Evolutionary conservation across 2,113 vertebrate species (phyloP).

Genomic region (Haemorhous mexicanus): DNA sequence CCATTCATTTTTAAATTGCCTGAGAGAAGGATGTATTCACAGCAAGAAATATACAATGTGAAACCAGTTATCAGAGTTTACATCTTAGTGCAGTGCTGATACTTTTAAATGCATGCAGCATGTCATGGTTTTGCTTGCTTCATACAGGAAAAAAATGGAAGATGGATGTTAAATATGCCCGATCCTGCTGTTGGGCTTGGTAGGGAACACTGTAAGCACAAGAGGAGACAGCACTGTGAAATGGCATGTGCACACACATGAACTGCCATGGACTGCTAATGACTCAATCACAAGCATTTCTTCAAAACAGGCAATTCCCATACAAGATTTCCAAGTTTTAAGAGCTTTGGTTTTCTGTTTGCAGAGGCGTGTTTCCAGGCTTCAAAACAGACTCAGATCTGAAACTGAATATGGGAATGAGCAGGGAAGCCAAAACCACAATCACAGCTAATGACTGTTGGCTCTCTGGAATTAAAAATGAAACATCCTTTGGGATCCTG

Average conservation of each 20-base stretch:
- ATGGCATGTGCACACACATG: neutral
- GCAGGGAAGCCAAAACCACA: conserved; percentile 31
- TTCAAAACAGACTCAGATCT: neutral
- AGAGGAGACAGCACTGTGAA: neutral
- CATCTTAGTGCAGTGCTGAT: neutral
- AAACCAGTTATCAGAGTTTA: neutral
- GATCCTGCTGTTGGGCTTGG: neutral
- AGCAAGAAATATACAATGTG: neutral
- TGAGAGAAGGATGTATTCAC: neutral
- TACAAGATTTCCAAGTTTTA: neutral
- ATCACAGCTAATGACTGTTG: neutral
- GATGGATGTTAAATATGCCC: neutral
- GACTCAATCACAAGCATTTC: neutral
- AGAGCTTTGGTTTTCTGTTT: conserved; percentile 28
- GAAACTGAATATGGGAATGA: conserved; percentile 33
- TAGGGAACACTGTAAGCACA: neutral
- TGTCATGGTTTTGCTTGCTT: neutral
- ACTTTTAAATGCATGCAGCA: neutral
- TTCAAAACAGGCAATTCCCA: neutral
- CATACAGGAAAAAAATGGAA: neutral
- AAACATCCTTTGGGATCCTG: neutral
- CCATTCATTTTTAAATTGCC: neutral
- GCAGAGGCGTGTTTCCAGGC: conserved; percentile 15
- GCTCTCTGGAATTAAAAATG: neutral
- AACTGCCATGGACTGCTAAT: neutral